These are phyloP conservation scores for Hydrolagus colliei DNA, from an alignment of 2,797 vertebrate species.

Conservation along the genomic window DNA sequence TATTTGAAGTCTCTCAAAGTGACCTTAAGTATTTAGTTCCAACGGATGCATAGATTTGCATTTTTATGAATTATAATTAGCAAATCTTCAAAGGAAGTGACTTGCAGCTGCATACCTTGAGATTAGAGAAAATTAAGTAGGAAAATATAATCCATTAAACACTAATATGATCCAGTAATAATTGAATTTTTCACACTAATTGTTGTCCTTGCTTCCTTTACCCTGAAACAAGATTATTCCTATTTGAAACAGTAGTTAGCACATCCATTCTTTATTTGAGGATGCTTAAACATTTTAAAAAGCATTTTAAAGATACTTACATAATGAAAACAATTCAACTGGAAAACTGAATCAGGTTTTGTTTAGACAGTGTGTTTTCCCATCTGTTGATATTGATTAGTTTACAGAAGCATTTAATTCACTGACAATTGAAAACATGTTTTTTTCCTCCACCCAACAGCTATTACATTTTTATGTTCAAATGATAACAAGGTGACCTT, in stretches of 20 bases:
- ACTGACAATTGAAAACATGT: neutral
- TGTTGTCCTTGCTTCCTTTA: neutral
- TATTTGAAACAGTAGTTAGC: neutral
- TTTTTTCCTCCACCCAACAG: neutral
- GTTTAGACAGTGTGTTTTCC: neutral
- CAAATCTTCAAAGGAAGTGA: neutral
- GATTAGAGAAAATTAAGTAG: neutral
- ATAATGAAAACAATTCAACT: neutral
- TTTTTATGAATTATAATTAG: neutral
- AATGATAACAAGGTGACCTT: neutral
- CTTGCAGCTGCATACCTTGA: neutral
- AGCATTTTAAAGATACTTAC: neutral
- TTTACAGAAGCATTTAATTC: neutral
- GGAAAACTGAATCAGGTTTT: neutral
- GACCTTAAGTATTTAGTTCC: neutral
- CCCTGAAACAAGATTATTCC: neutral
- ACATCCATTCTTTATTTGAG: neutral
- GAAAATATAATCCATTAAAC: neutral
- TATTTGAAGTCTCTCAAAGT: neutral
- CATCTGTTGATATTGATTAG: neutral
- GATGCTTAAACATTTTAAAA: neutral
- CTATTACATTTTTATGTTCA: neutral
- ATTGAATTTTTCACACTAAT: neutral
- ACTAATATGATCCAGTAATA: neutral
- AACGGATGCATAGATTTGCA: neutral